Base-by-base conservation (phyloP, 2,113 vertebrate species). In the Procavia capensis region DNA sequence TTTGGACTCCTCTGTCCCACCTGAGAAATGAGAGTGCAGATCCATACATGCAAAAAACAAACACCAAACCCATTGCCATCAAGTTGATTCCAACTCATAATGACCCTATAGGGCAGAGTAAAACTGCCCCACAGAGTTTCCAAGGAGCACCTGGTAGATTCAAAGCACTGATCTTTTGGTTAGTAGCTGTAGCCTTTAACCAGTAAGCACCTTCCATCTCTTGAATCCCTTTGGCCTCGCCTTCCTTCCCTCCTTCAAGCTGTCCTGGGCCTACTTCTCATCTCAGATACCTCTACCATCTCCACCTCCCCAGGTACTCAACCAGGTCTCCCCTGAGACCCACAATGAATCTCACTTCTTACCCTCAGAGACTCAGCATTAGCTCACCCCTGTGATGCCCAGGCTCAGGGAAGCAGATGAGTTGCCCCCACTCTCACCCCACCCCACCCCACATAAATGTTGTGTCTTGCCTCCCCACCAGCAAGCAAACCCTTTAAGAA, bases 41-140 rank as follows among this genome's bases (percentile, higher is more conserved):
- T 13, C 25, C n/a, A 39, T 0, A 24, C 20, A n/a, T 57, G 20
- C 41, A 74, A 2, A 2, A n/a, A n/a, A n/a, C n/a, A n/a, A n/a
- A n/a, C n/a, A n/a, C n/a, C n/a, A n/a, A n/a, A n/a, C n/a, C n/a
- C n/a, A n/a, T n/a, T n/a, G n/a, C n/a, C n/a, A n/a, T n/a, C n/a
- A n/a, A n/a, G n/a, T n/a, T n/a, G n/a, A n/a, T n/a, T n/a, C n/a
- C n/a, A n/a, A n/a, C n/a, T n/a, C n/a, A n/a, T n/a, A n/a, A n/a
- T n/a, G n/a, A n/a, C n/a, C n/a, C n/a, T n/a, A n/a, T n/a, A n/a
- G n/a, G n/a, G n/a, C n/a, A n/a, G n/a, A n/a, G n/a, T n/a, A n/a
- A n/a, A n/a, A n/a, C n/a, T n/a, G n/a, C n/a, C n/a, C n/a, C n/a
- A n/a, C n/a, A n/a, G n/a, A n/a, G n/a, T n/a, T n/a, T n/a, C n/a